phyloP scores from a whole-genome alignment of 2,888 invertebrate species.

The Stegophylla sp. region DNA sequence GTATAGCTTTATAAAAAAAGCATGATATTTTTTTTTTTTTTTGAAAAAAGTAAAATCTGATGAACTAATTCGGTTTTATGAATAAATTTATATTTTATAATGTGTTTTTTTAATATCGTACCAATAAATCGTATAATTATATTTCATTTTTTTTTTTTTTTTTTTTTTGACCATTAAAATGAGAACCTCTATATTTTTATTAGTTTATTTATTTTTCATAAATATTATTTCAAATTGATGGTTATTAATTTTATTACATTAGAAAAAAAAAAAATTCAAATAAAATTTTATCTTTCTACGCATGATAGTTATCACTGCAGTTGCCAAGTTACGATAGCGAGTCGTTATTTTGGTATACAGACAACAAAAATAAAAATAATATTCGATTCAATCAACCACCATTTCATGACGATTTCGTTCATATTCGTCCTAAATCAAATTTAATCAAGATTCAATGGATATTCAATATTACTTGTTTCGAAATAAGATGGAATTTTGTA shows the following conservation, averaged over 20 bases:
- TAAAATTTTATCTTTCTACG: conserved; percentile 17
- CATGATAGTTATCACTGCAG: conserved; percentile 7
- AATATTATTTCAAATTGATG: conserved; percentile 14
- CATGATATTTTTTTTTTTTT: too few species aligned
- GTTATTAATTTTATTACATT: neutral
- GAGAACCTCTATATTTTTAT: neutral
- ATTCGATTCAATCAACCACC: conserved; percentile 30
- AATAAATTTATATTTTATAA: too few species aligned
- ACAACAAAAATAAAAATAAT: conserved; percentile 51
- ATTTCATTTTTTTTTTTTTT: neutral
- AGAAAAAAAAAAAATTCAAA: conserved; percentile 16
- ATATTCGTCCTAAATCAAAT: conserved; percentile 11
- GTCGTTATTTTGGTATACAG: conserved; percentile 43
- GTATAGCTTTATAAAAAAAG: too few species aligned
- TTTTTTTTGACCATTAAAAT: too few species aligned
- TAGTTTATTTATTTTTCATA: neutral
- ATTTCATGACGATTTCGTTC: conserved; percentile 9
- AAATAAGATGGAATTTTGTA: conserved; percentile 20
- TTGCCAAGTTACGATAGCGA: conserved; percentile 52
- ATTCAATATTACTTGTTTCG: conserved; percentile 17
- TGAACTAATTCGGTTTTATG: too few species aligned
- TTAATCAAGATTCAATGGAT: conserved; percentile 33
- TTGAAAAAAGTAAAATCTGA: too few species aligned
- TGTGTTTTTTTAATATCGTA: too few species aligned
- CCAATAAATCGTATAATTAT: neutral